Evolutionary conservation across 2,113 vertebrate species (phyloP).

Genomic region (Circaetus gallicus): DNA sequence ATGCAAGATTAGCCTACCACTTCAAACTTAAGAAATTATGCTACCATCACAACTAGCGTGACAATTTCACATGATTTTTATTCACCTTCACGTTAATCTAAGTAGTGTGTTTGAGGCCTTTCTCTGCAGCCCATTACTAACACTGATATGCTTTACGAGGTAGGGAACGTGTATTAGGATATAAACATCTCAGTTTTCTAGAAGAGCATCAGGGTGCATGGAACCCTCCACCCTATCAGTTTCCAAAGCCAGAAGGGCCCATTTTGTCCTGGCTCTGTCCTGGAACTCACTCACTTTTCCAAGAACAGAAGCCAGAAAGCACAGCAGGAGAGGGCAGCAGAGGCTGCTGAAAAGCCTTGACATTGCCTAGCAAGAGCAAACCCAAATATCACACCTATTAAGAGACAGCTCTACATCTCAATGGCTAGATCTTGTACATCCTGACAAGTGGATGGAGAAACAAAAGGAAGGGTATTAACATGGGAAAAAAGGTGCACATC

Average conservation of each 20-base stretch:
- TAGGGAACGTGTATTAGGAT: neutral
- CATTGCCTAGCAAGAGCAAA: neutral
- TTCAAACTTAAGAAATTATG: neutral
- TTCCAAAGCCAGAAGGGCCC: neutral
- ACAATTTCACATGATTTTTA: neutral
- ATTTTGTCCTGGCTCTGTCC: neutral
- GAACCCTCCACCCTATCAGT: neutral
- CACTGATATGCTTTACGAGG: neutral
- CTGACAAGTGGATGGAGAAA: neutral
- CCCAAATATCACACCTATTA: neutral
- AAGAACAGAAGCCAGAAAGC: neutral
- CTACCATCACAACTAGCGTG: neutral
- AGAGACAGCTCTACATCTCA: neutral
- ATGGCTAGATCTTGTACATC: neutral
- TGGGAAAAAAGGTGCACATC: neutral
- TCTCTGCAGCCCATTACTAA: neutral
- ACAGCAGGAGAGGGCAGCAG: conserved; percentile 67
- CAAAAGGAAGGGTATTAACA: neutral
- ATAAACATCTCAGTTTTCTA: neutral
- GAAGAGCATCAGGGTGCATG: neutral
- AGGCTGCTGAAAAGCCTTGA: conserved; percentile 6
- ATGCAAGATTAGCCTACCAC: neutral
- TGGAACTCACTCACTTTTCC: neutral
- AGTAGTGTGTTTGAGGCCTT: neutral
- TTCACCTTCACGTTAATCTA: neutral